A percentile compares a stretch with the other conserved stretches of the same genome.
phyloP scores from a whole-genome alignment of 2,888 invertebrate species.

The Prosopocoilus inquinatus region DNA sequence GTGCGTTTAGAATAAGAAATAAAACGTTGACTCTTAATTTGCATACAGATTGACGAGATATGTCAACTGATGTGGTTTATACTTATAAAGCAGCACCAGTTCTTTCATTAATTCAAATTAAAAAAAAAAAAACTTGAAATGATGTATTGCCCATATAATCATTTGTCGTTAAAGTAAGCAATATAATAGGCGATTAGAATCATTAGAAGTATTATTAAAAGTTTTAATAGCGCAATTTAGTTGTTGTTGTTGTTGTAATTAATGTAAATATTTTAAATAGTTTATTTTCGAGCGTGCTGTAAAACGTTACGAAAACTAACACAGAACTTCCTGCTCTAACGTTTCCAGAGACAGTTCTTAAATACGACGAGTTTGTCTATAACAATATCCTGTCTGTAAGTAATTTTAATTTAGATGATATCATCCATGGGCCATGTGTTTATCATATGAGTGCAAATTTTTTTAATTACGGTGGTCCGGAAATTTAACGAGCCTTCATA shows the following conservation, averaged over 20 bases:
- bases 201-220: too few relatives aligned
- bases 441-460: constrained; percentile 12
- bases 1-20: too few relatives aligned
- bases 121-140: too few relatives aligned
- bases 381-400: constrained; percentile 10
- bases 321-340: too few relatives aligned
- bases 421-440: constrained; percentile 15
- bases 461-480: constrained; percentile 8
- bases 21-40: constrained; percentile 1
- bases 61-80: constrained; percentile 2
- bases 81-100: too few relatives aligned
- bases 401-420: constrained; percentile 16
- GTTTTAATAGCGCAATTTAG: neutral
- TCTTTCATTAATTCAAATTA: too few relatives aligned
- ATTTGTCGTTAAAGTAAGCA: too few relatives aligned
- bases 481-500: neutral
- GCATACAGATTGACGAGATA: constrained; percentile 12
- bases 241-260: neutral
- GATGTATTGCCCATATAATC: too few relatives aligned
- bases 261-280: constrained; percentile 3
- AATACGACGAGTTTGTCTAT: neutral
- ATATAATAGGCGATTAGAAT: too few relatives aligned
- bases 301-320: too few relatives aligned
- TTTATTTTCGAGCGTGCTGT: constrained; percentile 7
- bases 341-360: too few relatives aligned